Percentiles rank a stretch among this genome's conserved stretches.
These are phyloP conservation scores for Linepithema humile DNA, from an alignment of 1,140 invertebrate species.

Conservation along the genomic window DNA sequence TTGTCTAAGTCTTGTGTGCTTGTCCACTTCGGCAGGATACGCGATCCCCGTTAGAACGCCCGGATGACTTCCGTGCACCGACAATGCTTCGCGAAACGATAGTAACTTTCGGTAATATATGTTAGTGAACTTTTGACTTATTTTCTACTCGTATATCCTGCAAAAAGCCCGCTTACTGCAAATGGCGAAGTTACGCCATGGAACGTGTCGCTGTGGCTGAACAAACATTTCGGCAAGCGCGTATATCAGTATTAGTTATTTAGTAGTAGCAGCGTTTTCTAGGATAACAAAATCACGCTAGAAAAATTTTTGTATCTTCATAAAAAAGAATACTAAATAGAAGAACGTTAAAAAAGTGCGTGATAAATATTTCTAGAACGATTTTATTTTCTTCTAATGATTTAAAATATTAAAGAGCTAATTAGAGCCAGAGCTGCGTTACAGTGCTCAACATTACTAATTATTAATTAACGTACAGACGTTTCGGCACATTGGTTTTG, in stretches of 20 bases:
- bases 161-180: background rate
- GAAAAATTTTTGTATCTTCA: background rate
- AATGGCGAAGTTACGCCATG: background rate
- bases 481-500: too few species aligned
- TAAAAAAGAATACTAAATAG: too few species aligned
- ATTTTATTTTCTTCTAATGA: background rate
- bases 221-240: background rate
- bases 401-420: too few species aligned
- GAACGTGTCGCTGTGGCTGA: background rate
- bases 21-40: background rate
- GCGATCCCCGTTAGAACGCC: background rate
- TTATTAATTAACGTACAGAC: too few species aligned
- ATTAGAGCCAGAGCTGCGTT: too few species aligned
- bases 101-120: background rate
- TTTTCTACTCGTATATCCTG: background rate
- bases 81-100: background rate
- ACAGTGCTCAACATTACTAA: too few species aligned
- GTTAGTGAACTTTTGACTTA: background rate
- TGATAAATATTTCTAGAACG: background rate
- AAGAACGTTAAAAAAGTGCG: background rate
- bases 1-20: conserved; percentile 15
- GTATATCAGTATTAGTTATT: background rate
- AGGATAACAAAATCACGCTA: background rate
- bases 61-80: too few species aligned
- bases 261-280: too few species aligned